phyloP scores from a whole-genome alignment of 2,888 invertebrate genomes.

The Sphaerophoria rueppellii region DNA sequence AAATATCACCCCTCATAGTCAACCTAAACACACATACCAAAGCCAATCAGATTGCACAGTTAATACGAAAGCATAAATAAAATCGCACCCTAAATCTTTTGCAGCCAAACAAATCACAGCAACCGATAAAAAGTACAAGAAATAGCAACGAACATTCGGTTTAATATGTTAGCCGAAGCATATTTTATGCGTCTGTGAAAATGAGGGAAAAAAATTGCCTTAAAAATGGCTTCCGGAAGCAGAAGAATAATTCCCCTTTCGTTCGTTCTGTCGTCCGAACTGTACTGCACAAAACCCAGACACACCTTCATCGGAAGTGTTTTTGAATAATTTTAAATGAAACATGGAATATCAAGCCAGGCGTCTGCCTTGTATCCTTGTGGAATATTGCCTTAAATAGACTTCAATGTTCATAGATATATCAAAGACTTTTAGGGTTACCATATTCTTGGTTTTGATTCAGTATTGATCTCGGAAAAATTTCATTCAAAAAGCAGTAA shows the following conservation, averaged over 20 bases:
- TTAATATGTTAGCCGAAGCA: not conserved
- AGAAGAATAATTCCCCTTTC: not conserved
- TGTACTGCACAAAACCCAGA: slow-evolving; percentile 1
- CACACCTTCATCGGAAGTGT: slow-evolving; percentile 20
- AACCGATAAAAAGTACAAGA: slow-evolving; percentile 28
- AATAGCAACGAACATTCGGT: not conserved
- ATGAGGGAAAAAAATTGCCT: not conserved
- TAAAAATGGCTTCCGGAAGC: slow-evolving; percentile 32
- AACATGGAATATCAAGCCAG: not conserved
- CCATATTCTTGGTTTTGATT: not conserved
- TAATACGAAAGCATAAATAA: slow-evolving; percentile 14
- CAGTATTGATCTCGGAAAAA: no score
- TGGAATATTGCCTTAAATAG: not conserved
- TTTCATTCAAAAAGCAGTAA: no score
- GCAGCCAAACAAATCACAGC: slow-evolving; percentile 55
- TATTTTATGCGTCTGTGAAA: slow-evolving; percentile 17
- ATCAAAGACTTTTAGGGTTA: not conserved
- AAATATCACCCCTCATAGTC: slow-evolving; percentile 9
- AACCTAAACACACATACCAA: not conserved
- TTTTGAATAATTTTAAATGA: slow-evolving; percentile 16
- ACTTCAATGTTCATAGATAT: slow-evolving; percentile 1
- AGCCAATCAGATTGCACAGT: slow-evolving; percentile 59
- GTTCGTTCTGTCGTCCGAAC: not conserved
- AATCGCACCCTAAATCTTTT: slow-evolving; percentile 45
- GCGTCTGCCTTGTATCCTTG: not conserved